phyloP scores from a whole-genome alignment of 2,888 invertebrate species.

The Linyphia triangularis region DNA sequence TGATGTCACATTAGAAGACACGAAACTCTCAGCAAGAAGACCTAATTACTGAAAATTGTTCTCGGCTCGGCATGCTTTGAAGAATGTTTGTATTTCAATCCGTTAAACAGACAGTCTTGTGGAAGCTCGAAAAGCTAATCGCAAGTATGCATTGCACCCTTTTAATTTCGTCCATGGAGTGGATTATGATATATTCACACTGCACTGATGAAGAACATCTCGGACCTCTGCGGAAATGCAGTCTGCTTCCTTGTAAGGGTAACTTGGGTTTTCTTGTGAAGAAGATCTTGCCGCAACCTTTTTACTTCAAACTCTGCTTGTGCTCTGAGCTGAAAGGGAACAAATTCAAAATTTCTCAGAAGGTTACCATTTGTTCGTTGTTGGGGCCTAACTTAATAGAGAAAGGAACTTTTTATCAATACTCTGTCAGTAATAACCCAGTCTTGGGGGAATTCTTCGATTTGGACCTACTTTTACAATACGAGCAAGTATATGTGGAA shows the following conservation, averaged over 20 bases:
- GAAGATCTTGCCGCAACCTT: constrained; percentile 81
- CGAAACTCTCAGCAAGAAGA: too few relatives aligned
- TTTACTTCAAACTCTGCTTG: constrained; percentile 82
- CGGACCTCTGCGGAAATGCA: constrained; percentile 50
- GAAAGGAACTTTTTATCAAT: not conserved
- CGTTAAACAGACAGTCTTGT: too few relatives aligned
- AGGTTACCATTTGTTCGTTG: too few relatives aligned
- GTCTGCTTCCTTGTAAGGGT: constrained; percentile 80
- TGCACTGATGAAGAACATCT: constrained; percentile 70
- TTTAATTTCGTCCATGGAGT: not conserved
- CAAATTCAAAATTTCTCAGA: not conserved
- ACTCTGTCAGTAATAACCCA: not conserved
- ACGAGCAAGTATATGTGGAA: too few relatives aligned
- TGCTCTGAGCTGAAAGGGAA: constrained; percentile 80
- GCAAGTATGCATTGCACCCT: too few relatives aligned
- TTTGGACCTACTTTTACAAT: too few relatives aligned
- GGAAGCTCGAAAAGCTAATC: too few relatives aligned
- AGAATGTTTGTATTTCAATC: too few relatives aligned
- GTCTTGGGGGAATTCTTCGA: not conserved
- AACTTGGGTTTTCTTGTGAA: constrained; percentile 82
- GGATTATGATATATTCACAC: constrained; percentile 22
- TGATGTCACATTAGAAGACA: too few relatives aligned
- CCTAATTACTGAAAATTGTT: too few relatives aligned
- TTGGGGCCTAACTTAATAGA: not conserved
- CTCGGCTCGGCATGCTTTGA: too few relatives aligned